phyloP scores from a whole-genome alignment of 2,888 invertebrate species.

The Cordilura impudica region DNA sequence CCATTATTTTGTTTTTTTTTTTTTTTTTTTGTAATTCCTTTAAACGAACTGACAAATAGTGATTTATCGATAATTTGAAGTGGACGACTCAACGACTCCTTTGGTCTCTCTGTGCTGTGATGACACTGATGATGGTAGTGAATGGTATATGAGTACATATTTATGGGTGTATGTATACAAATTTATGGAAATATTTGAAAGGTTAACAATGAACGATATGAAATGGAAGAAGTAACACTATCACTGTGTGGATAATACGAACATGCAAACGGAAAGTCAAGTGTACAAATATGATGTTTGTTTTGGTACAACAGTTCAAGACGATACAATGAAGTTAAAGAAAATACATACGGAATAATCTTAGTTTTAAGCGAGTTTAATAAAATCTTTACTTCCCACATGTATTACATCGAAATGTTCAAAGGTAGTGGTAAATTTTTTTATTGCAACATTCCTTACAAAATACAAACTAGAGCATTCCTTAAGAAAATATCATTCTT shows the following conservation, averaged over 20 bases:
- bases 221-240: not conserved
- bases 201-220: slow-evolving; percentile 1
- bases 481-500: no score
- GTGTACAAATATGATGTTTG: not conserved
- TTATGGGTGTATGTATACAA: not conserved
- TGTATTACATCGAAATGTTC: no score
- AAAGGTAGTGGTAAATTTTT: no score
- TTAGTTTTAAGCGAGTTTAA: no score
- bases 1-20: not conserved
- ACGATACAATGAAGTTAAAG: no score
- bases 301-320: no score
- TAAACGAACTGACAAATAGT: slow-evolving; percentile 65
- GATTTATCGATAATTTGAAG: slow-evolving; percentile 66
- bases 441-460: no score
- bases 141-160: not conserved
- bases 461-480: no score
- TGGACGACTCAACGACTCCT: slow-evolving; percentile 48
- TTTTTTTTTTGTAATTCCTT: slow-evolving; percentile 45
- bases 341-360: no score
- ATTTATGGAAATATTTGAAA: slow-evolving; percentile 28
- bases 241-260: not conserved
- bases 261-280: not conserved
- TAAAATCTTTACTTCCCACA: no score
- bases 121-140: slow-evolving; percentile 41
- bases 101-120: slow-evolving; percentile 34